Percentiles rank a stretch among this genome's conserved stretches.
Conservation (phyloP, 2,888 invertebrate genomes). For the Eristalinus aeneus region DNA sequence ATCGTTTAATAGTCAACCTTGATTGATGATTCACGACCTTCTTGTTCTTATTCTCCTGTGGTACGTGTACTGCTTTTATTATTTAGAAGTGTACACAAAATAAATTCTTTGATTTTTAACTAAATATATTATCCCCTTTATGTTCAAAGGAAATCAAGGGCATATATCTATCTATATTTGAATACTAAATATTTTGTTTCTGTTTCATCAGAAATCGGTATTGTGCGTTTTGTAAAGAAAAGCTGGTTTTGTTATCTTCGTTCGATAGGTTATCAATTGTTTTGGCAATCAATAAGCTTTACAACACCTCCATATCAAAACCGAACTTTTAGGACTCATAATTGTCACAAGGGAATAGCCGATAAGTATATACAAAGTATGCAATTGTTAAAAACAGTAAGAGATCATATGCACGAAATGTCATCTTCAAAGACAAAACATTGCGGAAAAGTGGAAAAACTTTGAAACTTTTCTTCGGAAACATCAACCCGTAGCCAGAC, state of each 20-base stretch:
- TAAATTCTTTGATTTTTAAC: too few species aligned
- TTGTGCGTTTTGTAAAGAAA: slow-evolving; percentile 33
- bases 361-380: neutral
- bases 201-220: neutral
- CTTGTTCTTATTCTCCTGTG: too few species aligned
- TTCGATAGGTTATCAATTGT: slow-evolving; percentile 45
- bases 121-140: slow-evolving; percentile 39
- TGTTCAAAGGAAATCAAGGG: slow-evolving; percentile 24
- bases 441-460: too few species aligned
- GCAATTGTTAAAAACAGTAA: too few species aligned
- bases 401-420: too few species aligned
- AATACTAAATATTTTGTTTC: slow-evolving; percentile 17
- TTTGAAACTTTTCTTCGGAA: too few species aligned
- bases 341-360: neutral
- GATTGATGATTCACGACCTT: too few species aligned
- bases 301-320: neutral
- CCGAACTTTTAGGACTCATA: neutral
- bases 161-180: neutral
- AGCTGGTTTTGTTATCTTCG: slow-evolving; percentile 21
- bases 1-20: too few species aligned
- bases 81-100: too few species aligned
- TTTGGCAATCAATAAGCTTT: slow-evolving; percentile 21
- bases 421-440: too few species aligned
- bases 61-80: too few species aligned
- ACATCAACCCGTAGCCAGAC: too few species aligned